Base-by-base conservation (phyloP, 2,797 vertebrate species). In the Denticeps clupeoides region DNA sequence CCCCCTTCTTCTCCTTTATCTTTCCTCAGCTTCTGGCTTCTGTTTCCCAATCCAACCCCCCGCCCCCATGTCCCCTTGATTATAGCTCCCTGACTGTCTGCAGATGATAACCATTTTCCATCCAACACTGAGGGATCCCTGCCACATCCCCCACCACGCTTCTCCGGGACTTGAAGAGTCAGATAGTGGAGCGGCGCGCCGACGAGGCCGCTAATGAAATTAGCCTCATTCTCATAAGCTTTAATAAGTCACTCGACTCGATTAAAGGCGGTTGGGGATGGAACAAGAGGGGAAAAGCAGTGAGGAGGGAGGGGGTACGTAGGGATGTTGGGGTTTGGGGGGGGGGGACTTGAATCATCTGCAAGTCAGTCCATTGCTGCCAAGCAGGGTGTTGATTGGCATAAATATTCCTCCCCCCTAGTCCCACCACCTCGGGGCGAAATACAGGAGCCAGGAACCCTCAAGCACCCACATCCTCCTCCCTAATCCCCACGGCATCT, bases 241-340 rank as follows among this genome's bases (percentile, higher is more conserved):
- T 78, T 87, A 88, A 90, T 89, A 84, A 83, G 84, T 83, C 82
- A 83, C 72, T 86, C 72, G 79, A 84, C 81, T 87, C 56, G 65
- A 92, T 89, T 87, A 89, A 77, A 42, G 77, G 79, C 69, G 74
- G 48, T 48, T 56, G 58, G 59, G 53, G 59, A 60, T 45, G 56
- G 37, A 25, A 37, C n/a, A 19, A 29, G 25, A 5, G 11, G 2
- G 25, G 43, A 19, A 22, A 9, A 8, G 4, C 45, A 31, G 18
- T 41, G 19, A 21, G 49, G 41, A 5, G 22, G 22, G 23, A 23
- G 22, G 5, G 9, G 7, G 45, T 29, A 22, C 38, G 13, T 16
- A 41, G 49, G 19, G 10, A 29, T 13, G 28, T 13, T 5, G 32
- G 18, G 22, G 33, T 40, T 18, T 26, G 50, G 12, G 53, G 23